These are phyloP conservation scores for Catharus ustulatus DNA, from an alignment of 2,797 vertebrate genomes.

Conservation along the genomic window DNA sequence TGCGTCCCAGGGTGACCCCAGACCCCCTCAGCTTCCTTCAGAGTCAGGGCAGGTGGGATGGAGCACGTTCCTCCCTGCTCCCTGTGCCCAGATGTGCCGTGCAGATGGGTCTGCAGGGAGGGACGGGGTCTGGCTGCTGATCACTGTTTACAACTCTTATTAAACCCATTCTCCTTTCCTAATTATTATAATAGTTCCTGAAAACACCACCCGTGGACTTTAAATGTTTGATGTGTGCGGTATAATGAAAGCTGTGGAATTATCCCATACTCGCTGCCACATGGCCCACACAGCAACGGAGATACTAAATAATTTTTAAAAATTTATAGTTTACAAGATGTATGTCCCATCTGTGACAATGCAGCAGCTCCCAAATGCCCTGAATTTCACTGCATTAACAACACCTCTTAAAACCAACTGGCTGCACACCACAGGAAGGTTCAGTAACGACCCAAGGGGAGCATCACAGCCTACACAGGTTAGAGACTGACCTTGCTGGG, in stretches of 20 bases:
- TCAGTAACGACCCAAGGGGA: not conserved
- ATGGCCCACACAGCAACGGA: conserved; percentile 44
- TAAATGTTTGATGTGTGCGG: conserved; percentile 36
- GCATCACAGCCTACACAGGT: not conserved
- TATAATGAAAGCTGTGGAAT: conserved; percentile 27
- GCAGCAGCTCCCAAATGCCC: conserved; percentile 48
- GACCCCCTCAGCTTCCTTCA: not conserved
- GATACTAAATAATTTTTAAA: conserved; percentile 66
- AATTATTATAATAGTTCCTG: conserved; percentile 36
- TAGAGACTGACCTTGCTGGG: not conserved
- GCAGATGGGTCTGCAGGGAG: conserved; percentile 1
- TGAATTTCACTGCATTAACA: conserved; percentile 53
- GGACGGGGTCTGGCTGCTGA: not conserved
- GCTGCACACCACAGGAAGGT: conserved; percentile 27
- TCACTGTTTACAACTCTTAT: conserved; percentile 9
- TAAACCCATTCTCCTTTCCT: conserved; percentile 20
- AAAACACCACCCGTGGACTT: conserved; percentile 11
- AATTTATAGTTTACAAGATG: conserved; percentile 63
- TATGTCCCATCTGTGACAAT: conserved; percentile 64
- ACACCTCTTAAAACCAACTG: conserved; percentile 64
- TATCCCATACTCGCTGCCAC: conserved; percentile 18
- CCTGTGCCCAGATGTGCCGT: not conserved
- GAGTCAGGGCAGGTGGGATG: not conserved
- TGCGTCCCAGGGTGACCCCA: not conserved
- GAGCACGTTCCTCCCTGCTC: not conserved